Conservation (phyloP, 2,888 invertebrate genomes). For the Mythimna pallens region DNA sequence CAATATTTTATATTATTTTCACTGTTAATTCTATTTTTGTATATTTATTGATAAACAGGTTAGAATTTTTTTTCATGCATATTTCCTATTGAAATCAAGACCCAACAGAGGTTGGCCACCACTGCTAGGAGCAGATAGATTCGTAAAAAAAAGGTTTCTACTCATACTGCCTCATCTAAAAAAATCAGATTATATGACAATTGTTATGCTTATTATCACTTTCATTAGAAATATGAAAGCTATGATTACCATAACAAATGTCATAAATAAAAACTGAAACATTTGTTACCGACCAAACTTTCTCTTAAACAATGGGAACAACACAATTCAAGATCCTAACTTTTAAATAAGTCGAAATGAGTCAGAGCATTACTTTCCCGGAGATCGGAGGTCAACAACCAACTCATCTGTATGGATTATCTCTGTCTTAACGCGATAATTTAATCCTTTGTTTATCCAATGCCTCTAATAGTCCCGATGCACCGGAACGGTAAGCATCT, state of each 20-base stretch:
- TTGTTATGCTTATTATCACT: not conserved
- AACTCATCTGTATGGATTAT: slow-evolving; percentile 88
- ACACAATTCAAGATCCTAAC: slow-evolving; percentile 53
- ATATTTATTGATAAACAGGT: too few relatives aligned
- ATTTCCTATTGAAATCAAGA: too few relatives aligned
- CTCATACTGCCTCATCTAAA: too few relatives aligned
- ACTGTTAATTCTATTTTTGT: too few relatives aligned
- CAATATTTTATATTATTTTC: too few relatives aligned
- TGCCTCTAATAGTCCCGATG: slow-evolving; percentile 86
- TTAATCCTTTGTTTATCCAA: slow-evolving; percentile 90
- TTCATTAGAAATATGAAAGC: not conserved
- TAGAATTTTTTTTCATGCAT: too few relatives aligned
- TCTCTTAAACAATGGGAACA: slow-evolving; percentile 5
- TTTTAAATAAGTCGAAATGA: slow-evolving; percentile 71
- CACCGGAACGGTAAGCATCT: slow-evolving; percentile 82
- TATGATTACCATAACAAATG: too few relatives aligned
- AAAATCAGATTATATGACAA: not conserved
- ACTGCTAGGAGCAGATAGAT: too few relatives aligned
- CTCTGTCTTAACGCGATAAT: slow-evolving; percentile 88
- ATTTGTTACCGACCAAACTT: slow-evolving; percentile 6
- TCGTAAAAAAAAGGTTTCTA: too few relatives aligned
- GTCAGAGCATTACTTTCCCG: slow-evolving; percentile 72
- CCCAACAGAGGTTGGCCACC: too few relatives aligned
- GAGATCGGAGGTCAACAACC: slow-evolving; percentile 87
- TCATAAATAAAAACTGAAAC: not conserved